Conservation (phyloP, 2,888 invertebrate species). For the Drosophila cyrtoloma region DNA sequence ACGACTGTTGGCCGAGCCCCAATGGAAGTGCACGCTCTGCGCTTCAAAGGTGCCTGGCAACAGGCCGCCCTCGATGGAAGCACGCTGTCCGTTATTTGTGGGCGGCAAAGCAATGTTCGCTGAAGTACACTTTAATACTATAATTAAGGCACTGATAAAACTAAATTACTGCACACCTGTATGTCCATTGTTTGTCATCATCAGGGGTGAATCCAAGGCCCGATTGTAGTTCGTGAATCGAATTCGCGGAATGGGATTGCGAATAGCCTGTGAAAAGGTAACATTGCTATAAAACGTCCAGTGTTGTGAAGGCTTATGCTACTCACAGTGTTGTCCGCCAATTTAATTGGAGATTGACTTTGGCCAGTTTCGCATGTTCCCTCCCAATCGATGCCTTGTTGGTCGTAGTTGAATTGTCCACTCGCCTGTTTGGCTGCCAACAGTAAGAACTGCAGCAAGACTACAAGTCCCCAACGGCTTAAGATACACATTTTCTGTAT, state of each 20-base stretch:
- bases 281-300: too few species aligned
- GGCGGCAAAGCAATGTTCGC: slow-evolving; percentile 58
- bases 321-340: slow-evolving; percentile 43
- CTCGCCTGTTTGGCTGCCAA: slow-evolving; percentile 35
- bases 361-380: slow-evolving; percentile 51
- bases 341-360: slow-evolving; percentile 56
- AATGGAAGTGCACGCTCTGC: slow-evolving; percentile 87
- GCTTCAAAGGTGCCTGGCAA: slow-evolving; percentile 68
- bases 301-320: neutral
- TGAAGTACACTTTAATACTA: slow-evolving; percentile 1
- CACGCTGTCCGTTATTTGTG: slow-evolving; percentile 43
- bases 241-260: slow-evolving; percentile 38
- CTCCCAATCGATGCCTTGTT: slow-evolving; percentile 62
- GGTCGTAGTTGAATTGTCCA: slow-evolving; percentile 64
- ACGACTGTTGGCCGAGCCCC: slow-evolving; percentile 88
- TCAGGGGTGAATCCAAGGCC: slow-evolving; percentile 87
- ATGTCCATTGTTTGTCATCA: slow-evolving; percentile 89
- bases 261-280: slow-evolving; percentile 38
- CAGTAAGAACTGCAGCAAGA: slow-evolving; percentile 20
- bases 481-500: slow-evolving; percentile 29
- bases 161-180: slow-evolving; percentile 82
- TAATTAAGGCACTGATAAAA: neutral
- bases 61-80: slow-evolving; percentile 69
- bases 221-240: slow-evolving; percentile 87
- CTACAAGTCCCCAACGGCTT: slow-evolving; percentile 5